phyloP scores from a whole-genome alignment of 2,797 vertebrate genomes.

The Emydoidea blandingii region DNA sequence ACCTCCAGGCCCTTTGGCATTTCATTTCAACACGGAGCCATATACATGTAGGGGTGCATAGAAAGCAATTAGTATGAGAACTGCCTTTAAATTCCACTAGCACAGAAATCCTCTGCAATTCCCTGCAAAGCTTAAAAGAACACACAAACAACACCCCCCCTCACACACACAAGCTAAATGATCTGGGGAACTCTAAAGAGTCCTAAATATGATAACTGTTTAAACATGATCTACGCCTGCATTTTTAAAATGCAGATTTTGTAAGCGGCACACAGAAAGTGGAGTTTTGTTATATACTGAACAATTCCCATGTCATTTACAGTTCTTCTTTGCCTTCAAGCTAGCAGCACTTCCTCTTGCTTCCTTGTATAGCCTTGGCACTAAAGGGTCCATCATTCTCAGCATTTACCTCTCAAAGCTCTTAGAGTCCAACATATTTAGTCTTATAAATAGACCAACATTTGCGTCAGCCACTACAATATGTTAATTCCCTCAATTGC shows the following conservation, averaged over 20 bases:
- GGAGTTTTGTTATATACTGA: background rate
- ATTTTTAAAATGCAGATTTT: background rate
- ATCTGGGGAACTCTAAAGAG: background rate
- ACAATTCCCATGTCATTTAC: background rate
- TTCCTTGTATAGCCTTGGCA: constrained; percentile 24
- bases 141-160: rapidly evolving
- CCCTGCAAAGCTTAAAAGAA: background rate
- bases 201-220: background rate
- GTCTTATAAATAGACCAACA: constrained; percentile 68
- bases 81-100: background rate
- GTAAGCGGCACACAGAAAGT: background rate
- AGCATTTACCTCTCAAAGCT: constrained; percentile 12
- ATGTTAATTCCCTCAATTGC: constrained; percentile 61
- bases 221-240: background rate
- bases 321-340: background rate
- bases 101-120: background rate
- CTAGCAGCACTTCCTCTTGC: background rate
- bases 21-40: background rate
- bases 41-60: background rate
- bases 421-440: constrained; percentile 43
- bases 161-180: background rate
- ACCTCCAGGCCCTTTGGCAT: background rate
- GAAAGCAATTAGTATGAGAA: background rate
- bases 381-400: constrained; percentile 38
- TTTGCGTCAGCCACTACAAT: constrained; percentile 59